Evolutionary conservation across 2,888 invertebrate genomes (phyloP), one percentile per base, ranked within the genome.

Genomic region (Silvanus unidentatus): DNA sequence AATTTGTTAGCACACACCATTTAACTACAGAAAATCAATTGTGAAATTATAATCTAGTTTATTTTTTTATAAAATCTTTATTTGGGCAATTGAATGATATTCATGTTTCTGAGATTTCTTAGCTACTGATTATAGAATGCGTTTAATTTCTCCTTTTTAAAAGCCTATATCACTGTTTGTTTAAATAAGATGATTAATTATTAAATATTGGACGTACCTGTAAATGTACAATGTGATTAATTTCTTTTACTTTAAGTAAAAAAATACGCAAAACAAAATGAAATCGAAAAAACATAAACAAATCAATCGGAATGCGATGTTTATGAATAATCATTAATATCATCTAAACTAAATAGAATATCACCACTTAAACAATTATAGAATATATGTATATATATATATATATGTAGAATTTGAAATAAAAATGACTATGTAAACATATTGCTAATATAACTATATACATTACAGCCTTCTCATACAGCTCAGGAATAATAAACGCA

Each of bases 321-420:
- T 40, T 10, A 16, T 38, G 39, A n/a, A n/a, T n/a, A n/a, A n/a
- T n/a, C n/a, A n/a, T n/a, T n/a, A n/a, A n/a, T n/a, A n/a, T n/a
- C n/a, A 32, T 32, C 10, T 32, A 32, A 3, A 11, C n/a, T 8
- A n/a, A 45, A 45, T 45, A 52, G 46, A 53, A 51, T 50, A 50
- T 53, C 50, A 55, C 50, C 52, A 55, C 46, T 50, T 48, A 48
- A 47, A 52, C 47, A 47, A 22, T n/a, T n/a, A n/a, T n/a, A n/a
- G n/a, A n/a, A n/a, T n/a, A n/a, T n/a, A n/a, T n/a, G n/a, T n/a
- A n/a, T n/a, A n/a, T n/a, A n/a, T n/a, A n/a, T 22, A 22, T 22
- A 22, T 8, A 8, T 22, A 22, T 22, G 22, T 8, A 22, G 3
- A 5, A 8, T 8, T 12, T 3, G 15, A 37, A 37, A 4, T 10